Base-by-base conservation (phyloP, 2,888 invertebrate species). In the Tromatobia lineatoria region DNA sequence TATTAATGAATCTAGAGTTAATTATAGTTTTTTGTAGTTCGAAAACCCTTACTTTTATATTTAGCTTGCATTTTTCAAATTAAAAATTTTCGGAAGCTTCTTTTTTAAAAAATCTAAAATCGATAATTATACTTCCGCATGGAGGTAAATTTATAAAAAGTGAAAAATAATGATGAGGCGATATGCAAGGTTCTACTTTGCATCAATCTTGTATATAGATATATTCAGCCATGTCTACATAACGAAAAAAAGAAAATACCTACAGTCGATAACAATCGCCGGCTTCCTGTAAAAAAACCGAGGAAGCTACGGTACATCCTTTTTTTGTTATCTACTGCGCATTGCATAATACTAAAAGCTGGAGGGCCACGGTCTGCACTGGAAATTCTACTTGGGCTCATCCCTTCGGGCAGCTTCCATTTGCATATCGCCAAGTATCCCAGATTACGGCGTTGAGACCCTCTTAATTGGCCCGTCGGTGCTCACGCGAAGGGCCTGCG, bases 391-490 rank as follows among this genome's bases (percentile, higher is more conserved):
- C 69, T 69, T 34, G 15, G 59, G 11, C 66, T 50, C 77, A 4
- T 13, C 57, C 69, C 50, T 38, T 50, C 57, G 29, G 59, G 66
- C 64, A 79, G 34, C 54, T 38, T 25, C 69, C 81, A 89, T 90
- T 89, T 87, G 87, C 89, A 89, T 90, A 88, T 88, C 85, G 75
- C 80, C 64, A 81, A 88, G 88, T 90, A 89, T 89, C 73, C 85
- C 84, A 87, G 89, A 89, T 90, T 89, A 88, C 88, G 87, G 82
- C 85, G 85, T 83, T 80, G 86, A 85, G 47, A 85, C 83, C 70
- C 85, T 88, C 87, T 90, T 89, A 90, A 90, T 90, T 90, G 90
- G 89, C 87, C 88, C 78, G 70, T 85, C 80, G 64, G 77, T 74
- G 75, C 69, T 81, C 70, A 81, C 66, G 67, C 67, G 59, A 75